phyloP scores from a whole-genome alignment of 2,113 vertebrate genomes.

The Brienomyrus brachyistius region DNA sequence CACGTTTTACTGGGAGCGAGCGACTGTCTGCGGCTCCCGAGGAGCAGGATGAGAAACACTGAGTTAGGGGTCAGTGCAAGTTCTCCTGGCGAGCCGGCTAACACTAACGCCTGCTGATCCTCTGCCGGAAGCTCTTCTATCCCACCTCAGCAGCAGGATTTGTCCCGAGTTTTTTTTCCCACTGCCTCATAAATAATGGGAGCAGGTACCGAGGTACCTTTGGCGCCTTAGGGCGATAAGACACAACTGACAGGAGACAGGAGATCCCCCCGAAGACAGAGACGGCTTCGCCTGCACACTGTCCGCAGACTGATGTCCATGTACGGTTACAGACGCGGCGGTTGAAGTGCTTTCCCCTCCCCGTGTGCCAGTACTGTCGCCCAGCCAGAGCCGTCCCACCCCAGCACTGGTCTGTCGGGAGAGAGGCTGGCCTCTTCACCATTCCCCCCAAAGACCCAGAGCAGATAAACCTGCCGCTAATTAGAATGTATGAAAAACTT shows the following conservation, averaged over 20 bases:
- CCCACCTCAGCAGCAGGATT: neutral
- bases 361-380: neutral
- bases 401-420: neutral
- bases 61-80: neutral
- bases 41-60: neutral
- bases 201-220: neutral
- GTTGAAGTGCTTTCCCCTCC: neutral
- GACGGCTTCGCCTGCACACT: neutral
- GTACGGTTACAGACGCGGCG: neutral
- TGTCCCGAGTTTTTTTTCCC: neutral
- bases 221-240: neutral
- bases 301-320: neutral
- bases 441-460: neutral
- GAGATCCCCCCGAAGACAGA: neutral
- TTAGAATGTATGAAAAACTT: neutral
- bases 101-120: neutral
- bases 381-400: neutral
- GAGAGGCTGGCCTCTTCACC: neutral
- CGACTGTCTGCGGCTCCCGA: neutral
- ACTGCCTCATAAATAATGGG: neutral
- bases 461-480: neutral
- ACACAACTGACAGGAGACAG: neutral
- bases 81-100: neutral
- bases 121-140: neutral
- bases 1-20: neutral